phyloP scores from a whole-genome alignment of 2,888 invertebrate species.

The Machimus atricapillus region DNA sequence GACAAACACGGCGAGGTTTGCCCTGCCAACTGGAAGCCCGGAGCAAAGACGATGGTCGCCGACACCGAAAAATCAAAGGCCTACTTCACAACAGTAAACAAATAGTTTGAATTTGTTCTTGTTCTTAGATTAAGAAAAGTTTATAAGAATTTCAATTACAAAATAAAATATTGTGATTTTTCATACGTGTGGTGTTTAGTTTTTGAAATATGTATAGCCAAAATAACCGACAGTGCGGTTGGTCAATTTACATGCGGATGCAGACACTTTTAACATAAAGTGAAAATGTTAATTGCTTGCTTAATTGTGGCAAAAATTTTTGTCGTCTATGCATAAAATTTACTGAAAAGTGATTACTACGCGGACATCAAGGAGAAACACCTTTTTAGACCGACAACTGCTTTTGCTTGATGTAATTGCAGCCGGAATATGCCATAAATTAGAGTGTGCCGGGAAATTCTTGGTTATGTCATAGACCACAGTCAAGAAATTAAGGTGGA shows the following conservation, averaged over 20 bases:
- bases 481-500: not conserved
- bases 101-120: conserved; percentile 49
- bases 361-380: not conserved
- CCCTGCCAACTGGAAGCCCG: conserved; percentile 95
- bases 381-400: not conserved
- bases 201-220: not conserved
- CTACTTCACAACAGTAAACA: conserved; percentile 70
- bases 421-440: not conserved
- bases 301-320: not conserved
- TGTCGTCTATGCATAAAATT: not conserved
- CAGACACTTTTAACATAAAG: not conserved
- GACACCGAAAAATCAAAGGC: conserved; percentile 83
- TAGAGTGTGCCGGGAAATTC: not conserved
- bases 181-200: not conserved
- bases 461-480: not conserved
- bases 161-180: not conserved
- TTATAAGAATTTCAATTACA: not conserved
- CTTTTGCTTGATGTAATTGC: not conserved
- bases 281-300: not conserved
- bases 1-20: conserved; percentile 94
- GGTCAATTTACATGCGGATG: not conserved
- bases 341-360: not conserved
- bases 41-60: conserved; percentile 90
- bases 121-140: not conserved
- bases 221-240: not conserved